Evolutionary conservation across 2,113 vertebrate genomes (phyloP).

Genomic region (Pomatostomus ruficeps): DNA sequence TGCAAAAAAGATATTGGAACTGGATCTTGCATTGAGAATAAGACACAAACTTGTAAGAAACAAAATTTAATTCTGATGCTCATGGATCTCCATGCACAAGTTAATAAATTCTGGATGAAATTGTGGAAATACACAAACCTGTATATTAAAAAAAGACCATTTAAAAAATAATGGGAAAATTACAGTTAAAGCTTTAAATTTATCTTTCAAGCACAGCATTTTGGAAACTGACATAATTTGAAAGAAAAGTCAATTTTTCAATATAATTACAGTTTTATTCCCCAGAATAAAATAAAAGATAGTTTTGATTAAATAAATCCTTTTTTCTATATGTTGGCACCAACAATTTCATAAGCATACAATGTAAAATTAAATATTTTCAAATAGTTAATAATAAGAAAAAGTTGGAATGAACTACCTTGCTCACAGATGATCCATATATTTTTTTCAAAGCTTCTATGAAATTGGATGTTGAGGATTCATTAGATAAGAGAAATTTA

Average conservation of each 20-base stretch:
- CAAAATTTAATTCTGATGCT: neutral
- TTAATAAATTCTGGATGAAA: neutral
- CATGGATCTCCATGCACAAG: neutral
- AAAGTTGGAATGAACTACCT: constrained; percentile 41
- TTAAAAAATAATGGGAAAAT: neutral
- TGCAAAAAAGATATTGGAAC: neutral
- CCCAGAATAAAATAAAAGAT: neutral
- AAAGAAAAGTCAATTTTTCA: neutral
- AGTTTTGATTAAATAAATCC: neutral
- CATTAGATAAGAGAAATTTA: constrained; percentile 78
- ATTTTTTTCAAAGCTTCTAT: constrained; percentile 47
- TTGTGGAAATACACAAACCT: neutral
- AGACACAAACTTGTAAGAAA: neutral
- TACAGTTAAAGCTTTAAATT: neutral
- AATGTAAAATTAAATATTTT: neutral
- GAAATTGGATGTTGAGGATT: constrained; percentile 30
- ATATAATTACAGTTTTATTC: neutral
- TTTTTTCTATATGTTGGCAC: neutral
- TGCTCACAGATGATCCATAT: neutral
- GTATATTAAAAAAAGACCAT: neutral
- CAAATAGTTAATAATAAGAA: neutral
- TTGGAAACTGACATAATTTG: neutral
- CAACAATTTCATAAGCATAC: neutral
- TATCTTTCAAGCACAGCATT: neutral
- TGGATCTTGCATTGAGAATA: neutral